These are phyloP conservation scores for Drosophila cardini DNA, from an alignment of 1,140 invertebrate genomes.

Conservation along the genomic window DNA sequence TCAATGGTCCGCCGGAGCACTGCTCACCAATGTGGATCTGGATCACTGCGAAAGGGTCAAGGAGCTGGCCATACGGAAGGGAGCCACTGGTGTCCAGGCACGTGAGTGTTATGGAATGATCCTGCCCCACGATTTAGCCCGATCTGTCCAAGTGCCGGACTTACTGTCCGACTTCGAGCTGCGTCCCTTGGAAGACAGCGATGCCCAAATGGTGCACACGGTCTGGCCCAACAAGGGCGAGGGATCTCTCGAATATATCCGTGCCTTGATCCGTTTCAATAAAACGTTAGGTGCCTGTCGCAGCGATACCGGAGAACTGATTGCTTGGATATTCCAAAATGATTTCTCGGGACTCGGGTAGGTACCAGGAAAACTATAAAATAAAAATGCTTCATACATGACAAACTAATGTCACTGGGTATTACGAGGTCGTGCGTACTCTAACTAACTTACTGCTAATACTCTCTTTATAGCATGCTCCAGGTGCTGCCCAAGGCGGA, in stretches of 20 bases:
- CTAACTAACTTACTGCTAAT: neutral
- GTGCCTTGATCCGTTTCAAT: slow-evolving; percentile 62
- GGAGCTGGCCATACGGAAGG: slow-evolving; percentile 35
- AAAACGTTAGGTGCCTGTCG: slow-evolving; percentile 61
- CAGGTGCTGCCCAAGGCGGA: slow-evolving; percentile 68
- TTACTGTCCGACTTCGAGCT: slow-evolving; percentile 63
- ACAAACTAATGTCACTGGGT: no score
- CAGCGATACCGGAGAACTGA: slow-evolving; percentile 56
- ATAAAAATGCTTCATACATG: no score
- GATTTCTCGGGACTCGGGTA: slow-evolving; percentile 74
- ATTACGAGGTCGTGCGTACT: no score
- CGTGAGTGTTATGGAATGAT: slow-evolving; percentile 65
- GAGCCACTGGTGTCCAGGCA: slow-evolving; percentile 48
- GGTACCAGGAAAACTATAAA: no score
- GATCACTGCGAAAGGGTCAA: slow-evolving; percentile 53
- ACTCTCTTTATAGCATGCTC: slow-evolving; percentile 58
- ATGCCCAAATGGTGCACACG: slow-evolving; percentile 61
- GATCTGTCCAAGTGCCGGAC: slow-evolving; percentile 38
- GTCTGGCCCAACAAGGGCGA: slow-evolving; percentile 76
- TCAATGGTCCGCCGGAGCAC: slow-evolving; percentile 64
- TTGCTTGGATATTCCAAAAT: slow-evolving; percentile 80
- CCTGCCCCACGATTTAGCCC: slow-evolving; percentile 38
- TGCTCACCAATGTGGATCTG: slow-evolving; percentile 70
- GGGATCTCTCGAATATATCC: slow-evolving; percentile 67
- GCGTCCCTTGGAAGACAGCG: slow-evolving; percentile 39